Base-by-base conservation (phyloP, 2,888 invertebrate species). In the Idaea straminata region DNA sequence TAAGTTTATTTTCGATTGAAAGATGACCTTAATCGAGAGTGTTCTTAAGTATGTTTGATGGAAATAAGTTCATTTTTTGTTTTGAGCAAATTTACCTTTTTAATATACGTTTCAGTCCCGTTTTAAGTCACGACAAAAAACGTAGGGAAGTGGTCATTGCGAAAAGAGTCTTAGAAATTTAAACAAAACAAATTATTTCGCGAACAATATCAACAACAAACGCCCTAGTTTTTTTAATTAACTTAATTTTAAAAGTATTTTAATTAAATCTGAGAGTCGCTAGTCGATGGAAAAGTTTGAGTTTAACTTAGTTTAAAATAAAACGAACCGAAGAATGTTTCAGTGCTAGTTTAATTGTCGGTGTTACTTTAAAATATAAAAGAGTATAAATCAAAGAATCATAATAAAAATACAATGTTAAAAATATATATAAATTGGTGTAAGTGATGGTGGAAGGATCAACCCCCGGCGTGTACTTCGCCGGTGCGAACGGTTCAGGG, bases 401-500 rank as follows among this genome's bases (percentile, higher is more conserved):
- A 34, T 60, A 13, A 7, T 47, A 13, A 47, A 47, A 36, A 10
- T 36, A 13, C 5, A 47, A 7, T 47, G 10, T 47, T 47, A 47
- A 47, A 47, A 36, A 7, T 36, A 36, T 36, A 36, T 5, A 36
- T 36, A 7, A 15, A 59, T 5, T 59, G 2, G 15, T 59, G 15
- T 15, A 16, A 69, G 70, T 38, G 62, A 88, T 89, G 89, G 88
- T 84, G 67, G 86, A 90, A 69, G 88, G 91, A 47, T 47, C 47
- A 47, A 13, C 75, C 57, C 80, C 86, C 0, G 82, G 85, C 61
- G 83, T 89, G 68, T 91, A 87, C 80, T 91, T 91, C 81, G 79
- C 83, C 58, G 85, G 85, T 66, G 91, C 87, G 76, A 94, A 93
- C 74, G 93, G 93, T 71, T 93, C 93, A 80, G 94, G 94, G 59